phyloP scores from a whole-genome alignment of 2,888 invertebrate species.

The Zaprionus bogoriensis region DNA sequence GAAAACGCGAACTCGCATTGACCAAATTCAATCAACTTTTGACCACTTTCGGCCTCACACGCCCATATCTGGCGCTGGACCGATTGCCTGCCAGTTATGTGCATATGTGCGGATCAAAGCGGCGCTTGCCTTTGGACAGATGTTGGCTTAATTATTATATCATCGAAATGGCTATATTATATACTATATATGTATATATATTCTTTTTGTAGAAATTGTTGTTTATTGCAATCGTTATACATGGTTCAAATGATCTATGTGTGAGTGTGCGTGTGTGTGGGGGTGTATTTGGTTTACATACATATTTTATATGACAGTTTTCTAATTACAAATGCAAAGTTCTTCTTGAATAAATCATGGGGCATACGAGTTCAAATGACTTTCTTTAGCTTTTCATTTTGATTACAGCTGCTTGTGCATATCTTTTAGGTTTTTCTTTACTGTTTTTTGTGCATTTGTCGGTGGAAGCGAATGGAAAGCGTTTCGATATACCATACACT shows the following conservation, averaged over 20 bases:
- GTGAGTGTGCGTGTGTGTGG: background rate
- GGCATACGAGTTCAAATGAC: background rate
- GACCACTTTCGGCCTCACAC: slow-evolving; percentile 36
- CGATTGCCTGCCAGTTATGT: background rate
- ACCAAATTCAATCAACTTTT: slow-evolving; percentile 61
- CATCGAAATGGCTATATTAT: slow-evolving; percentile 15
- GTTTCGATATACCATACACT: slow-evolving; percentile 8
- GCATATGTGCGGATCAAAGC: slow-evolving; percentile 29
- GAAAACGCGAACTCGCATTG: slow-evolving; percentile 39
- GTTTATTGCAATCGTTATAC: slow-evolving; percentile 52
- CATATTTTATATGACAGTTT: slow-evolving; percentile 27
- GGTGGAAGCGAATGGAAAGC: slow-evolving; percentile 17
- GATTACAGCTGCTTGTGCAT: slow-evolving; percentile 46
- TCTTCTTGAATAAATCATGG: background rate
- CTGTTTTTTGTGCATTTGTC: slow-evolving; percentile 41
- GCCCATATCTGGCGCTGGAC: slow-evolving; percentile 40
- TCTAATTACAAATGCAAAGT: slow-evolving; percentile 38
- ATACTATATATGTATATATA: slow-evolving; percentile 7
- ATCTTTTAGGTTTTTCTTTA: slow-evolving; percentile 2
- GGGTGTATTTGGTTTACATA: slow-evolving; percentile 28
- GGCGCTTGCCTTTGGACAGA: slow-evolving; percentile 19
- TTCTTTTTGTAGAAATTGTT: slow-evolving; percentile 22
- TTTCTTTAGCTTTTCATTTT: slow-evolving; percentile 23
- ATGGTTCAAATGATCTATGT: slow-evolving; percentile 19
- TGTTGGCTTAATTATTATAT: slow-evolving; percentile 31